Conservation (phyloP, 2,113 vertebrate genomes). For the Tachycineta bicolor region DNA sequence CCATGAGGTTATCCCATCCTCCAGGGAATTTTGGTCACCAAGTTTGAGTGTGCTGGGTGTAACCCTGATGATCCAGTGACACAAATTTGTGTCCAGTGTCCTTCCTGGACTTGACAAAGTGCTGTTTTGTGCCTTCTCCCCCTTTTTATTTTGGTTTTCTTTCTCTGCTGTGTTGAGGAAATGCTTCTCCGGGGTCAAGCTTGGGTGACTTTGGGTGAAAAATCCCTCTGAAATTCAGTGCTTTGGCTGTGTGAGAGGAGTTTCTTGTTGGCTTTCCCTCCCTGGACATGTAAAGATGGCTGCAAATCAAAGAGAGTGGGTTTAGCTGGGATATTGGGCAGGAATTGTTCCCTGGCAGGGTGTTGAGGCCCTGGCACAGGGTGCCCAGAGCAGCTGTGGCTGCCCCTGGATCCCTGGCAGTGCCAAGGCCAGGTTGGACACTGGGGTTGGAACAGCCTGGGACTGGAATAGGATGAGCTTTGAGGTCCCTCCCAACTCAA, state of each 20-base stretch:
- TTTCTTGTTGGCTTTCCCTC: not conserved
- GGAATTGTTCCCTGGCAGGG: not conserved
- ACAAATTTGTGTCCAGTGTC: not conserved
- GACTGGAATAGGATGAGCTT: not conserved
- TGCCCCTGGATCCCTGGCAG: not conserved
- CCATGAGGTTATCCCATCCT: not conserved
- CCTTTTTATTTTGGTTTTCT: not conserved
- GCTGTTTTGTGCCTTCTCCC: not conserved
- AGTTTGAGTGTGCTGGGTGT: not conserved
- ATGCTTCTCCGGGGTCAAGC: not conserved
- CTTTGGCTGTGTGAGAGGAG: not conserved
- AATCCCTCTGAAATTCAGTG: not conserved
- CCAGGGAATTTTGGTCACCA: fast-evolving
- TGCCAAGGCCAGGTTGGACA: not conserved
- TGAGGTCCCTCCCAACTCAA: not conserved
- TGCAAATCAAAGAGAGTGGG: not conserved
- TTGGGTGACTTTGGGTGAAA: not conserved
- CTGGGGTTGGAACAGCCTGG: not conserved
- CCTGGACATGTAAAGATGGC: not conserved
- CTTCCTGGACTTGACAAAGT: not conserved
- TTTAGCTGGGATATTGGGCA: not conserved
- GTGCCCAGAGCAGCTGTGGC: not conserved
- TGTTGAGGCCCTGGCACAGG: not conserved
- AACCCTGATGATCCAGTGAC: not conserved
- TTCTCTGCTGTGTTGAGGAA: not conserved